Base-by-base conservation (phyloP, 37 sponge, comb jelly and placozoan species). In the Tethya wilhelma region DNA sequence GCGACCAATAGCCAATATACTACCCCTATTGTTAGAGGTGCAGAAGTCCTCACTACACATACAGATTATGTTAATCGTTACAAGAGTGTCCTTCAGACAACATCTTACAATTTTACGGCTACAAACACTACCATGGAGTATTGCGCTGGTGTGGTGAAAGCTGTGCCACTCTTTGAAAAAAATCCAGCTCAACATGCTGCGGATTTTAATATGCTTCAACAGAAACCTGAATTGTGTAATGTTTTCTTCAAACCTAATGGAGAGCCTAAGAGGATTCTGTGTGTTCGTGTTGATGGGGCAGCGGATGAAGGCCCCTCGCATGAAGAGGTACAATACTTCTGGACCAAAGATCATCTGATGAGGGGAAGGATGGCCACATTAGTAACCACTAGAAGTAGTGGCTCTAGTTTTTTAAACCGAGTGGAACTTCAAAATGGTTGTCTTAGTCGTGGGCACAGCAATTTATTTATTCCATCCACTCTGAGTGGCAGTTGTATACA, bases 21-120 rank as follows among this genome's bases (percentile, higher is more conserved):
- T 6, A 87, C 81, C 17, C 67, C 74, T 28, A 33, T 63, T 20
- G 79, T 85, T 22, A 38, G 39, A 32, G 74, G 56, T 11, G 73
- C 38, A 58, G 45, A 49, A 42, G 44, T 66, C 30, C n/a, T n/a
- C n/a, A n/a, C n/a, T n/a, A 75, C 84, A 30, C 42, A 46, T 26
- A 86, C 87, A 28, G 87, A 86, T 46, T 86, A 86, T 64, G 80
- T 86, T 14, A 86, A 79, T 53, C n/a, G 25, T 20, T 64, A 79
- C 56, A 69, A 74, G 12, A 55, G 56, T 63, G 75, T 86, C 20
- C 38, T 86, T 8, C 80, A 86, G 65, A 86, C 87, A 7, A 79
- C 80, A 36, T 79, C 80, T 4, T 86, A 79, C 71, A 77, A 85
- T 36, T 85, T 85, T 40, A 71, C 86, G n/a, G 26, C 53, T 11